phyloP scores from a whole-genome alignment of 2,113 vertebrate genomes.

The Carlito syrichta region DNA sequence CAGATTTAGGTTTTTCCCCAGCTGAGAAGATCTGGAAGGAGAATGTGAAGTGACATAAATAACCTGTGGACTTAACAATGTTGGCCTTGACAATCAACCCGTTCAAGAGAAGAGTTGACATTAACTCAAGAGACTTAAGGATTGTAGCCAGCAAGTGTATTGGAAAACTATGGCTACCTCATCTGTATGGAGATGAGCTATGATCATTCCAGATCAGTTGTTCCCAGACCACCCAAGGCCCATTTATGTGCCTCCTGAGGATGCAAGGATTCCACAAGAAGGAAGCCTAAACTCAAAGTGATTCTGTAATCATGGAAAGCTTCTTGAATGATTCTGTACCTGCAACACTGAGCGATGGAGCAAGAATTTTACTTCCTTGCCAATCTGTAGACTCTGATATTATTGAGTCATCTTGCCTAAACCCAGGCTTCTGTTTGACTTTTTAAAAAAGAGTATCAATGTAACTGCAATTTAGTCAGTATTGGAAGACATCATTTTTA shows the following conservation, averaged over 20 bases:
- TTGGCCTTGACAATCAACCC: neutral
- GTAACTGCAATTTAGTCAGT: too few relatives aligned
- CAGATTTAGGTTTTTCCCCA: neutral
- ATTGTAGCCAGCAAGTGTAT: accelerated
- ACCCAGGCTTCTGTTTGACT: neutral
- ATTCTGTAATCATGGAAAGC: neutral
- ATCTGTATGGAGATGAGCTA: neutral
- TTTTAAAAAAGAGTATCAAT: neutral
- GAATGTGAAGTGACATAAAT: neutral
- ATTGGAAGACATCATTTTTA: neutral
- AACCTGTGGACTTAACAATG: neutral
- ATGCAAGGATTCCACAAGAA: neutral
- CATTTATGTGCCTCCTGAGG: neutral
- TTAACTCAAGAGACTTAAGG: neutral
- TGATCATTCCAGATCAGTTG: too few relatives aligned
- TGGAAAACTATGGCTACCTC: neutral
- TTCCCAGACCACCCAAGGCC: neutral
- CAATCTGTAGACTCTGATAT: accelerated
- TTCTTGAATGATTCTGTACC: too few relatives aligned
- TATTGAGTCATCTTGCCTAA: accelerated
- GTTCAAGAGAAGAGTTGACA: neutral
- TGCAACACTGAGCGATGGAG: neutral
- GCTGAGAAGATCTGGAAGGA: neutral
- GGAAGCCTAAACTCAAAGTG: neutral
- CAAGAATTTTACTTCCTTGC: neutral